Conservation (phyloP, 2,113 vertebrate species). For the Epinephelus lanceolatus region DNA sequence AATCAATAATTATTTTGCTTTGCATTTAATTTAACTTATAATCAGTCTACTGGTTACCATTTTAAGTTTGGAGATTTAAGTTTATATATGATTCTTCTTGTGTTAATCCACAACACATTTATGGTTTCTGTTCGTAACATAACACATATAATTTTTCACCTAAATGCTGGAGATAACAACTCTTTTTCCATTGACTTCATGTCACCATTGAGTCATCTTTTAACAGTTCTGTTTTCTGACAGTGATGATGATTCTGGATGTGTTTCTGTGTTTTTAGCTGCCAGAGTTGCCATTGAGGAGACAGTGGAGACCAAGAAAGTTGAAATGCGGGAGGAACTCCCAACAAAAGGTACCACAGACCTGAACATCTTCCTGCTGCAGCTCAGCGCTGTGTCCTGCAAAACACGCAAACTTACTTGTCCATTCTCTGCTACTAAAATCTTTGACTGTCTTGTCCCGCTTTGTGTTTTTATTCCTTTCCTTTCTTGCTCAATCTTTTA, state of each 20-base stretch:
- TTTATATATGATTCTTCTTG: not conserved
- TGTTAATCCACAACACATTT: not conserved
- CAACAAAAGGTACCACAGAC: constrained; percentile 76
- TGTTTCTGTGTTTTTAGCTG: constrained; percentile 73
- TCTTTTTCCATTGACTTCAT: not conserved
- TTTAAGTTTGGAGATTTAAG: not conserved
- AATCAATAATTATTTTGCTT: not conserved
- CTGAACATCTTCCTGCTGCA: not conserved
- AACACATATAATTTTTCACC: not conserved
- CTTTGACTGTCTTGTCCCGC: not conserved
- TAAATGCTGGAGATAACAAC: not conserved
- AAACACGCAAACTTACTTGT: not conserved
- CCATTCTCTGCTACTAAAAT: constrained; percentile 12
- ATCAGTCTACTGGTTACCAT: not conserved
- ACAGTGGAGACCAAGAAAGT: constrained; percentile 85
- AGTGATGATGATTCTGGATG: not conserved
- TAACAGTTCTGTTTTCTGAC: not conserved
- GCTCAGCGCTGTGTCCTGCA: constrained; percentile 11
- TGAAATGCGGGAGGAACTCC: constrained; percentile 84
- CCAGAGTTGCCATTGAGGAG: constrained; percentile 85
- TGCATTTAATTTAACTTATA: not conserved
- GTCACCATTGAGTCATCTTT: not conserved
- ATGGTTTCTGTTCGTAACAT: not conserved
- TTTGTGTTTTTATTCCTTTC: not conserved
- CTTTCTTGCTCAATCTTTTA: not conserved